Conservation (phyloP, 2,888 invertebrate genomes). For the Ditylenchus weischeri region DNA sequence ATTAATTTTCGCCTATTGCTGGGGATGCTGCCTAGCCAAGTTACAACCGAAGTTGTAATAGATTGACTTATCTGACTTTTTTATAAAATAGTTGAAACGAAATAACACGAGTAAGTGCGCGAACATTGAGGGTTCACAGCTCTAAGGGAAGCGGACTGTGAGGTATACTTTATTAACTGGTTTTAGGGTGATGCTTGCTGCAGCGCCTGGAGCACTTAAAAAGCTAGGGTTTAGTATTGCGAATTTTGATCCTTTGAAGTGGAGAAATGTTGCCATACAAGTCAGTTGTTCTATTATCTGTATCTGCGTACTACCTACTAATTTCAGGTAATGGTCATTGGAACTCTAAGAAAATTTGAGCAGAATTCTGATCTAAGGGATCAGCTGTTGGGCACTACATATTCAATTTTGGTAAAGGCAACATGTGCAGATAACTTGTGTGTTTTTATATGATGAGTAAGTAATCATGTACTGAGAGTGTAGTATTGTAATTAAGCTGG, state of each 20-base stretch:
- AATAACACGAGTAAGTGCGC: no score
- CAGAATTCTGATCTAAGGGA: slow-evolving; percentile 17
- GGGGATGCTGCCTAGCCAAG: no score
- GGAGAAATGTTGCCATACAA: slow-evolving; percentile 20
- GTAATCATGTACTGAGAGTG: no score
- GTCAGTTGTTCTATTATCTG: not conserved
- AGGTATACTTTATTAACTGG: no score
- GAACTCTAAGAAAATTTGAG: slow-evolving; percentile 15
- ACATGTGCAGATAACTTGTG: slow-evolving; percentile 15
- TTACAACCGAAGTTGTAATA: no score
- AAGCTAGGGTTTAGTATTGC: slow-evolving; percentile 22
- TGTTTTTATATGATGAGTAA: no score
- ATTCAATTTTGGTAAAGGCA: slow-evolving; percentile 18
- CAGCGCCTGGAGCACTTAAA: slow-evolving; percentile 29
- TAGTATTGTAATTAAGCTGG: not conserved
- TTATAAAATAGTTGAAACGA: no score
- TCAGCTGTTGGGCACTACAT: slow-evolving; percentile 16
- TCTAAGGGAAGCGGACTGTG: no score
- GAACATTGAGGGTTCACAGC: no score
- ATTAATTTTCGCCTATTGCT: no score
- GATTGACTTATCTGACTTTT: no score
- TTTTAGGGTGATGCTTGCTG: slow-evolving; percentile 16
- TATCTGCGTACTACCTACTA: no score
- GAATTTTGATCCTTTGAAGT: slow-evolving; percentile 24
- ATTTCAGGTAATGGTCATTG: slow-evolving; percentile 23